Percentiles rank a stretch among this genome's conserved stretches.
These are phyloP conservation scores for Uropetala carovei DNA, from an alignment of 2,888 invertebrate species.

Conservation along the genomic window DNA sequence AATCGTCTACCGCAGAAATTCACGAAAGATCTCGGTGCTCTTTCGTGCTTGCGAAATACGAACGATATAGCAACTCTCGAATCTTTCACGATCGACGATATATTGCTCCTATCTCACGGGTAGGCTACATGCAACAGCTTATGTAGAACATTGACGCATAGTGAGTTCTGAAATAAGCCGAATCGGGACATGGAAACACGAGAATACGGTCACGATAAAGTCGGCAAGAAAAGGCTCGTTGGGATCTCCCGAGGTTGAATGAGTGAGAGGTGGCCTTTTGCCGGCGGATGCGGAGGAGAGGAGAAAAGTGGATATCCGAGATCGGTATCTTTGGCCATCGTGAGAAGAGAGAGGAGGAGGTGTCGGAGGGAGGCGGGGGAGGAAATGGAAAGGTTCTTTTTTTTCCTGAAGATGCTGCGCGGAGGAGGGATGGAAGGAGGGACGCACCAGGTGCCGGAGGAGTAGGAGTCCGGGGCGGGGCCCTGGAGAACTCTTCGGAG, in stretches of 20 bases:
- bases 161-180: no score
- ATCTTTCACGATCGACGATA: no score
- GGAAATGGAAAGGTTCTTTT: not conserved
- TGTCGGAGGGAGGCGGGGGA: not conserved
- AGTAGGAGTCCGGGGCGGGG: not conserved
- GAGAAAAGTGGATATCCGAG: not conserved
- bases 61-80: no score
- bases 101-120: not conserved
- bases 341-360: not conserved
- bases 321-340: not conserved
- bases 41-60: no score
- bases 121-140: not conserved
- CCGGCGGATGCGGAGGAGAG: not conserved
- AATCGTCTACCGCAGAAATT: no score
- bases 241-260: not conserved
- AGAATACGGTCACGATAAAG: not conserved
- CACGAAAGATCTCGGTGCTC: no score
- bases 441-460: not conserved
- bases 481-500: conserved; percentile 3
- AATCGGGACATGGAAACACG: not conserved
- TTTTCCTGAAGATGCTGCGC: not conserved
- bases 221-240: not conserved
- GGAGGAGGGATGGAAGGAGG: not conserved
- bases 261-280: not conserved
- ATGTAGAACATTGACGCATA: not conserved